Evolutionary conservation across 2,797 vertebrate species (phyloP).

Genomic region (Merluccius polli): DNA sequence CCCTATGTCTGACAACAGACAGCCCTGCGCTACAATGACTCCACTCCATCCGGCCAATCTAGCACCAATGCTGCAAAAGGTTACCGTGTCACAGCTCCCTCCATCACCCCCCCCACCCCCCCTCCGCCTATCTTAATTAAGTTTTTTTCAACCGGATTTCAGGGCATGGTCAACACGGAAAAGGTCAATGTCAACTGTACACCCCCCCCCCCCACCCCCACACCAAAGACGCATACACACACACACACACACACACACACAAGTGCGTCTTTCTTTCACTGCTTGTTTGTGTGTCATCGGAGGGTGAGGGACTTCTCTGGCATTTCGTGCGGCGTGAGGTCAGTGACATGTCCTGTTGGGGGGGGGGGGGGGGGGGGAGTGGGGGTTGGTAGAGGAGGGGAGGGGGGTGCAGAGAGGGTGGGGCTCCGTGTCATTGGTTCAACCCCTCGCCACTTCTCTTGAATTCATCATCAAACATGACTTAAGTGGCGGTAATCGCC

Average conservation of each 20-base stretch:
- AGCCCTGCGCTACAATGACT: not conserved
- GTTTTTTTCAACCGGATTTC: not conserved
- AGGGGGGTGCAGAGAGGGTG: constrained; percentile 23
- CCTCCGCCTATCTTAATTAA: not conserved
- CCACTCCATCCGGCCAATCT: not conserved
- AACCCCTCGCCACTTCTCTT: constrained; percentile 11
- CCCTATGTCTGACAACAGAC: not conserved
- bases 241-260: not conserved
- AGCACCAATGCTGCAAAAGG: not conserved
- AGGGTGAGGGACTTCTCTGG: not conserved
- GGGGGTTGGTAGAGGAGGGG: not conserved
- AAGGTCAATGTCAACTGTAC: not conserved
- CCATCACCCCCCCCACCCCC: not conserved
- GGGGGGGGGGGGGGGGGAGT: not conserved
- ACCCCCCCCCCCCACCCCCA: not conserved
- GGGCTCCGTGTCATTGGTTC: constrained; percentile 18
- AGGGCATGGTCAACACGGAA: not conserved
- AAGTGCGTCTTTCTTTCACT: not conserved
- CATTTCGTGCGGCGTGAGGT: not conserved
- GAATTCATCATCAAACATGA: constrained; percentile 34
- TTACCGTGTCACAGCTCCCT: not conserved
- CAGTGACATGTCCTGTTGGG: not conserved
- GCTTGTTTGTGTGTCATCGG: not conserved
- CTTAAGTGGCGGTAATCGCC: constrained; percentile 50
- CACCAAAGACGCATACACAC: not conserved